Evolutionary conservation across 2,888 invertebrate species (phyloP), one percentile per base, ranked within the genome.

Genomic region (Bimastos eiseni): DNA sequence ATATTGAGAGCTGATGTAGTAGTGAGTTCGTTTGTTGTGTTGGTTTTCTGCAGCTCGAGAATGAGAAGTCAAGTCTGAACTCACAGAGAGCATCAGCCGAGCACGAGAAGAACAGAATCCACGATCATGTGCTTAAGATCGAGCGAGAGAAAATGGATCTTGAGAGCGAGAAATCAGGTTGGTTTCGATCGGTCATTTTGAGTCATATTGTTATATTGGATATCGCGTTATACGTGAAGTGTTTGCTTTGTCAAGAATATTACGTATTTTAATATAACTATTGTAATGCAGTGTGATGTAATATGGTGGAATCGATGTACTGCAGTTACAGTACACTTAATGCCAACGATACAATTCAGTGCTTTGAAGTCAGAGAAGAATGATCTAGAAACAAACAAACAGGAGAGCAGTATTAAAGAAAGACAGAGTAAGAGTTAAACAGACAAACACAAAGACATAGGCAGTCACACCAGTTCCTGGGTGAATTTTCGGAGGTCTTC

Each of bases 131-230:
- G 84, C 96, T 98, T 5, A 97, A 97, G 90, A 97, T 98, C 0
- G 98, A 98, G 95, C 98, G 98, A 95, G 97, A 96, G 30, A 96
- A 97, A n/a, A 96, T 98, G 93, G 98, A 98, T 94, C 95, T 98
- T 89, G 98, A 98, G 94, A 97, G 97, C 0, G 98, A 98, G 93
- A 97, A 97, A 95, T 96, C 0, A 95, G 97, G 89, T 92, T 33
- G 19, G 37, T 84, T 84, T 55, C 24, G 30, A 55, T 55, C 13
- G 55, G 24, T 24, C 55, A 44, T 44, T 44, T 44, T 44, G 44
- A 44, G 44, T 44, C 44, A 44, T 11, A 49, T 49, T 49, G 41
- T 8, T 44, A 17, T 19, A 44, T 11, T 15, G 15, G 3, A 15
- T 44, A 15, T 15, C 17, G 49, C 24, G 21, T 49, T 1, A 49